Conservation (phyloP, 2,888 invertebrate species). For the Rhamnusium bicolor region DNA sequence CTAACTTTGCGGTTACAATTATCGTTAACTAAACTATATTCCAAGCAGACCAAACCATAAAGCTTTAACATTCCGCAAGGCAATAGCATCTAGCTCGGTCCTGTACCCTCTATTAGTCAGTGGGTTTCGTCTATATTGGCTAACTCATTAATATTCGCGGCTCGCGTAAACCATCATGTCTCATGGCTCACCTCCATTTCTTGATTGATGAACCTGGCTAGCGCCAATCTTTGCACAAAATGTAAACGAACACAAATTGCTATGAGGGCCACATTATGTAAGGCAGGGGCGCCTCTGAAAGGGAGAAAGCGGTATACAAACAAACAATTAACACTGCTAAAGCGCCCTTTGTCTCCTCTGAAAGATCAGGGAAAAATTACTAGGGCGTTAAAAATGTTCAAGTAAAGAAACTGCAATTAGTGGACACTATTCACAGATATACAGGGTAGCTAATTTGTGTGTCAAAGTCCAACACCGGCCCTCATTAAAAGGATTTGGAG, state of each 20-base stretch:
- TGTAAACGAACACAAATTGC: slow-evolving; percentile 69
- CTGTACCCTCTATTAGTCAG: slow-evolving; percentile 25
- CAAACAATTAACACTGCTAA: not conserved
- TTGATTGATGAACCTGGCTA: slow-evolving; percentile 66
- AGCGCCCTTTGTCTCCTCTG: not conserved
- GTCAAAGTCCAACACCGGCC: too few species aligned
- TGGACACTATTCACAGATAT: not conserved
- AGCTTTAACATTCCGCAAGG: not conserved
- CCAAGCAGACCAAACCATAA: not conserved
- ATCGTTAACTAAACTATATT: not conserved
- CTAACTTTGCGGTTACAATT: slow-evolving; percentile 11
- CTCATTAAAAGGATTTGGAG: too few species aligned
- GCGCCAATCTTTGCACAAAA: slow-evolving; percentile 62
- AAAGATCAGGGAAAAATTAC: not conserved
- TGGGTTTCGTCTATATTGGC: slow-evolving; percentile 60
- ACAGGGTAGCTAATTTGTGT: too few species aligned
- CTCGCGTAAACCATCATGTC: slow-evolving; percentile 67
- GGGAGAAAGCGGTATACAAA: not conserved
- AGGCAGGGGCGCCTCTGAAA: not conserved
- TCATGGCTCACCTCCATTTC: slow-evolving; percentile 62
- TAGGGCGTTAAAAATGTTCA: not conserved
- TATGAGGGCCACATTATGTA: slow-evolving; percentile 62
- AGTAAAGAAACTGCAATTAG: not conserved
- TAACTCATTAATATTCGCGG: slow-evolving; percentile 68
- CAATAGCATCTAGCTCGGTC: not conserved